A percentile compares a stretch with the other conserved stretches of the same genome.
Evolutionary conservation across 1,140 invertebrate genomes (phyloP).

Genomic region (Laupala kohalensis): DNA sequence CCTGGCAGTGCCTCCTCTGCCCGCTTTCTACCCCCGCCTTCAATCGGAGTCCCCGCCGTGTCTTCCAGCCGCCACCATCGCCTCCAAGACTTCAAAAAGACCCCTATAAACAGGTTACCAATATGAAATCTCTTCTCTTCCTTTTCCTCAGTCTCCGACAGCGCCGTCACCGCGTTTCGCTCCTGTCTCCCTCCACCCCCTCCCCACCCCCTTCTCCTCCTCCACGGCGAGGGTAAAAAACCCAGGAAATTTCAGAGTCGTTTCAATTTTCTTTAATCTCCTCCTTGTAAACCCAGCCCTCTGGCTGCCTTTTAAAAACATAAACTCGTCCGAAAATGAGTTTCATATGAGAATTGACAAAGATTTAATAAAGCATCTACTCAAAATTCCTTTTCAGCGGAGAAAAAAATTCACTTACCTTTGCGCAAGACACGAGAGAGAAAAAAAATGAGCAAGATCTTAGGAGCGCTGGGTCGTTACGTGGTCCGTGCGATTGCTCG

Average conservation of each 20-base stretch:
- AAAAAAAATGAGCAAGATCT: conserved; percentile 7
- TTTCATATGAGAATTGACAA: conserved; percentile 19
- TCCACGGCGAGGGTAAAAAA: conserved; percentile 11
- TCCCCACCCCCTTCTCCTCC: conserved; percentile 3
- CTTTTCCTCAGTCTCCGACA: conserved; percentile 6
- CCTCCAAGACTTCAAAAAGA: conserved; percentile 8
- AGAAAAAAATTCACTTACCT: conserved; percentile 5
- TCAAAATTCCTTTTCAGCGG: conserved; percentile 2
- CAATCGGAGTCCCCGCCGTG: too few relatives aligned
- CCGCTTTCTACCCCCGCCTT: too few relatives aligned
- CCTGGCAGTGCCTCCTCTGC: not conserved
- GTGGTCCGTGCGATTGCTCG: conserved; percentile 3
- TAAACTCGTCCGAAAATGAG: conserved; percentile 18
- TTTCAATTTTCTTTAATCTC: conserved; percentile 18
- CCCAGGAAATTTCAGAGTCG: conserved; percentile 16
- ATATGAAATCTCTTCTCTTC: conserved; percentile 16
- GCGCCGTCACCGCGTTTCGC: conserved; percentile 5
- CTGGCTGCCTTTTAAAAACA: conserved; percentile 17
- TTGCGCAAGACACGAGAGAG: not conserved
- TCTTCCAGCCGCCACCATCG: not conserved
- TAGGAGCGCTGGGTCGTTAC: not conserved
- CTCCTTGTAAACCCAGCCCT: conserved; percentile 15
- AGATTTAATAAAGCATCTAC: conserved; percentile 15
- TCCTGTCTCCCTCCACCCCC: conserved; percentile 13
- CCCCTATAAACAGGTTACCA: conserved; percentile 12